These are phyloP conservation scores for Calliphora vicina DNA, from an alignment of 1,140 invertebrate genomes.

Conservation along the genomic window DNA sequence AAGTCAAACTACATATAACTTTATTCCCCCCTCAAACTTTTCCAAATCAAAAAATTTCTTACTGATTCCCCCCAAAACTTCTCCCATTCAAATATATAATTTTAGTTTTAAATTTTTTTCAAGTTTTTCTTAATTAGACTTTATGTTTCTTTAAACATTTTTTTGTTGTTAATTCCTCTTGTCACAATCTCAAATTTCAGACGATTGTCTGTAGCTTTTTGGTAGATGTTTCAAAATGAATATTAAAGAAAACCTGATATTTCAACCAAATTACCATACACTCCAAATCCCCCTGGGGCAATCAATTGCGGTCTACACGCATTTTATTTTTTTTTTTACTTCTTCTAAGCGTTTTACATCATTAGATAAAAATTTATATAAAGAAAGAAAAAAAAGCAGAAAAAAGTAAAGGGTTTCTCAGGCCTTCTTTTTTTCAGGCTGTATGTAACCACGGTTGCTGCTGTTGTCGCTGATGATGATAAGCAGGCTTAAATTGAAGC, in stretches of 20 bases:
- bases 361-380: conserved; percentile 2
- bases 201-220: too few relatives aligned
- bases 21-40: too few relatives aligned
- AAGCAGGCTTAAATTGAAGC: neutral
- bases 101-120: too few relatives aligned
- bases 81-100: too few relatives aligned
- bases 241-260: neutral
- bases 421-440: neutral
- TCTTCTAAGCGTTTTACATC: conserved; percentile 3
- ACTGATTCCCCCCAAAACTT: too few relatives aligned
- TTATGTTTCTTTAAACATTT: too few relatives aligned
- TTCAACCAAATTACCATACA: neutral
- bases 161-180: too few relatives aligned
- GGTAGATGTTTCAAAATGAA: neutral
- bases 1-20: too few relatives aligned
- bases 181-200: too few relatives aligned
- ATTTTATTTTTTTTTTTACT: neutral
- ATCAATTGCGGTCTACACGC: neutral
- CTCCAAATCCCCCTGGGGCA: neutral
- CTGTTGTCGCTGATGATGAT: neutral
- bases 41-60: too few relatives aligned
- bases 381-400: conserved; percentile 1
- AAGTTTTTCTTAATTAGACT: too few relatives aligned
- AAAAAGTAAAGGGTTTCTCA: conserved; percentile 1
- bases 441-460: neutral